Base-by-base conservation (phyloP, 2,797 vertebrate species). In the Alauda arvensis region DNA sequence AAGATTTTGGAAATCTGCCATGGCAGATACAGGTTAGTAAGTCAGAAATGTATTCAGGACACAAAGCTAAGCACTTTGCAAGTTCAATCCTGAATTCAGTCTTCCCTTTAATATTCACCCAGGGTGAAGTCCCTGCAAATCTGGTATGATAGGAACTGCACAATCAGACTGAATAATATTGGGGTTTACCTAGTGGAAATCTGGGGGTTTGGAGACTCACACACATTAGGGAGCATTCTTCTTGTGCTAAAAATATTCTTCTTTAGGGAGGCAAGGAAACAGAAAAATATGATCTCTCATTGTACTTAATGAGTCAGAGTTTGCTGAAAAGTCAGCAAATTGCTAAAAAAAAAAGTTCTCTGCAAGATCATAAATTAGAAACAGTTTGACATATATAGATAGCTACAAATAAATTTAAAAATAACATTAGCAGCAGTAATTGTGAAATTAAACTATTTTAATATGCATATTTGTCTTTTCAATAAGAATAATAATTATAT, bases 31-130 rank as follows among this genome's bases (percentile, higher is more conserved):
- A 0, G 78, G 56, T 77, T 89, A 87, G 42, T 69, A 91, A 95
- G 84, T 77, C 42, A 80, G 56, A 85, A 92, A 92, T 90, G 63
- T 69, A 92, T 94, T 86, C 82, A 85, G 43, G 56, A 90, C 3
- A 9, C 26, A 39, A 70, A 84, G 57, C 56, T 66, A 77, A 83
- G 34, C 48, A 55, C 61, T 61, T 86, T 92, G 68, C 85, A 91
- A 94, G 72, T 74, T 69, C 91, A 72, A 90, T 89, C 53, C 34
- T 26, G 52, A 77, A 59, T 60, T 93, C 78, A 88, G 75, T 34
- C 43, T 85, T 75, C 33, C 74, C 48, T 82, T 77, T 83, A 88
- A 62, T 8, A 63, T 39, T 61, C 52, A 81, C 62, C 42, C 52
- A 52, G 57, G 66, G 67, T 77, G 56, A 85, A 40, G 48, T 76